A percentile compares a stretch with the other conserved stretches of the same genome.
phyloP scores from a whole-genome alignment of 2,113 vertebrate species.

The Bos javanicus region DNA sequence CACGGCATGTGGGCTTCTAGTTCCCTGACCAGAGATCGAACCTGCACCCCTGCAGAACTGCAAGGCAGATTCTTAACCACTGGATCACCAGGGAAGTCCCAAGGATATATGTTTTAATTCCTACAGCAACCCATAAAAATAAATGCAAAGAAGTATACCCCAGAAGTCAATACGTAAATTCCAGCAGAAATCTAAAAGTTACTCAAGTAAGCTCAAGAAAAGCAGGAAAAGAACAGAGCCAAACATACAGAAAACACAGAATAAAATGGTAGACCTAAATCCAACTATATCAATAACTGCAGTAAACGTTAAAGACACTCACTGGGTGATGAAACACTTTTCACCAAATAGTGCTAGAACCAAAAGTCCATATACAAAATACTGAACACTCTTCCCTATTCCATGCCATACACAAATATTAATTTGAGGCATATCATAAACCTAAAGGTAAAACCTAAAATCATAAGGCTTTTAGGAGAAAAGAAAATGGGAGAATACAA shows the following conservation, averaged over 20 bases:
- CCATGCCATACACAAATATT: neutral
- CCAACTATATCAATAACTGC: neutral
- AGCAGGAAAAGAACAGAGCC: neutral
- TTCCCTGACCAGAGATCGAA: neutral
- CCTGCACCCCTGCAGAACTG: neutral
- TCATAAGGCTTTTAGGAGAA: neutral
- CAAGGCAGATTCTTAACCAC: neutral
- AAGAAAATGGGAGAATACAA: neutral
- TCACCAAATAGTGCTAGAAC: neutral
- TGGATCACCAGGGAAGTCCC: neutral
- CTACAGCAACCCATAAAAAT: neutral
- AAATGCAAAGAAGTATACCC: neutral
- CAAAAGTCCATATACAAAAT: neutral
- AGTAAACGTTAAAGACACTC: neutral
- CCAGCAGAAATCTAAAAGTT: neutral
- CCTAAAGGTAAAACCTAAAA: neutral
- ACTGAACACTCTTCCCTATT: neutral
- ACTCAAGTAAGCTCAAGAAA: slow-evolving; percentile 1
- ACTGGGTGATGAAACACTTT: neutral
- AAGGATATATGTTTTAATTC: neutral
- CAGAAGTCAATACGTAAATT: neutral
- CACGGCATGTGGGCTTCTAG: neutral
- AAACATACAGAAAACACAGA: neutral
- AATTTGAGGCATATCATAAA: neutral
- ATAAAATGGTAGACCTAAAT: neutral